Evolutionary conservation across 2,888 invertebrate species (phyloP), one percentile per base, ranked within the genome.

Genomic region (Pachliopta kotzebuea): DNA sequence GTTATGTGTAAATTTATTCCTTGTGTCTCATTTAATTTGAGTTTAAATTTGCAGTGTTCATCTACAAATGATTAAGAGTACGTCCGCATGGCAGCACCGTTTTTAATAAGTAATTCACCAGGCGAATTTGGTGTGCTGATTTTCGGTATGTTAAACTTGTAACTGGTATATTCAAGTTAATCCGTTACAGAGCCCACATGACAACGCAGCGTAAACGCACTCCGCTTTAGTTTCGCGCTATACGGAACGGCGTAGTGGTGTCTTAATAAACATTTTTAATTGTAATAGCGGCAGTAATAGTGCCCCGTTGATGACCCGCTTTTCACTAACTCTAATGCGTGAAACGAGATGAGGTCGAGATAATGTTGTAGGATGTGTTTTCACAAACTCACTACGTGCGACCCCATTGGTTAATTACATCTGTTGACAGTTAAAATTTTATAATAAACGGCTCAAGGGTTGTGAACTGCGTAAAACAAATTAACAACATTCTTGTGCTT

Each of bases 171-270:
- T 60, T 61, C 42, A 52, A 50, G 31, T 23, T n/a, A 29, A 23
- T 45, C 65, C 65, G 65, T 60, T 65, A 65, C 53, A 6, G 23
- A 61, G 56, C 65, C 65, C 65, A 65, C 61, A 65, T 65, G 65
- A 54, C 53, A 65, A 57, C 65, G 53, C 57, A 24, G 65, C 61
- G 65, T 60, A 61, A 65, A 63, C 56, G 31, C 24, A 24, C 26
- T 20, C 37, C 14, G 24, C 45, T 2, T 56, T 23, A 18, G 37
- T 60, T 55, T 56, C 31, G 53, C 57, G 57, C 21, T 45, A 54
- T 57, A 61, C 53, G 23, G 53, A 42, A 45, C 50, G 31, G 23
- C 45, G 53, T 42, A 26, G 42, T 53, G 17, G 45, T 61, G 61
- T 26, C 4, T 61, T 60, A 66, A 62, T 66, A 66, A 62, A 50